These are phyloP conservation scores for Schrankia costaestrigalis DNA, from an alignment of 2,888 invertebrate species.

Conservation along the genomic window DNA sequence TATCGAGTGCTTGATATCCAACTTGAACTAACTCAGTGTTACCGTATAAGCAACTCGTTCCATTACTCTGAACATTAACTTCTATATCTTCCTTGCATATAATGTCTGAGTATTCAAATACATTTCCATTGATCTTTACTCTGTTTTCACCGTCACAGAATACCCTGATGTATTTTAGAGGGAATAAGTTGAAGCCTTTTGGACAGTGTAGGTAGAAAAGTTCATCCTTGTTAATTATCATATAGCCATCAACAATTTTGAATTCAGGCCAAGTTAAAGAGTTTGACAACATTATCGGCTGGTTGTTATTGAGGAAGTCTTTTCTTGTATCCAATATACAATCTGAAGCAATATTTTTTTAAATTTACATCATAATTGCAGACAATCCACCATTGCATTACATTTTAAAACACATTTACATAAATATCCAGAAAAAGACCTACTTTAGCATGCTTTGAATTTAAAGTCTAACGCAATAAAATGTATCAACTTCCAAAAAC, in stretches of 20 bases:
- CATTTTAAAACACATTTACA: no score
- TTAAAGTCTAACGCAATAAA: no score
- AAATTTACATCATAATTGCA: neutral
- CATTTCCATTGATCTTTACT: conserved; percentile 27
- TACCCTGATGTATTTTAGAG: conserved; percentile 17
- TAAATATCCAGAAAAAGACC: no score
- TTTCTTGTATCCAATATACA: conserved; percentile 40
- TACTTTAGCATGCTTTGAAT: no score
- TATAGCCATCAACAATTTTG: conserved; percentile 21
- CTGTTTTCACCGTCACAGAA: conserved; percentile 34
- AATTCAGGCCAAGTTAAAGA: conserved; percentile 21
- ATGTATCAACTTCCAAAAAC: no score
- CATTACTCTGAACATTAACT: conserved; percentile 23
- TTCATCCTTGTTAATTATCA: conserved; percentile 29
- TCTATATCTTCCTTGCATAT: conserved; percentile 35
- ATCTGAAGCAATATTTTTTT: conserved; percentile 36
- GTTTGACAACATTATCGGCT: conserved; percentile 38
- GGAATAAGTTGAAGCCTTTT: conserved; percentile 25
- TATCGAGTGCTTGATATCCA: conserved; percentile 26
- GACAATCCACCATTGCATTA: neutral
- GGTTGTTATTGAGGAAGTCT: conserved; percentile 27
- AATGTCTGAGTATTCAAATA: conserved; percentile 37
- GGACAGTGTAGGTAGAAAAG: conserved; percentile 40
- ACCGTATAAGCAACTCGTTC: conserved; percentile 23
- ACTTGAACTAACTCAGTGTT: conserved; percentile 37